Evolutionary conservation across 2,797 vertebrate genomes (phyloP).

Genomic region (Knipowitschia caucasica): DNA sequence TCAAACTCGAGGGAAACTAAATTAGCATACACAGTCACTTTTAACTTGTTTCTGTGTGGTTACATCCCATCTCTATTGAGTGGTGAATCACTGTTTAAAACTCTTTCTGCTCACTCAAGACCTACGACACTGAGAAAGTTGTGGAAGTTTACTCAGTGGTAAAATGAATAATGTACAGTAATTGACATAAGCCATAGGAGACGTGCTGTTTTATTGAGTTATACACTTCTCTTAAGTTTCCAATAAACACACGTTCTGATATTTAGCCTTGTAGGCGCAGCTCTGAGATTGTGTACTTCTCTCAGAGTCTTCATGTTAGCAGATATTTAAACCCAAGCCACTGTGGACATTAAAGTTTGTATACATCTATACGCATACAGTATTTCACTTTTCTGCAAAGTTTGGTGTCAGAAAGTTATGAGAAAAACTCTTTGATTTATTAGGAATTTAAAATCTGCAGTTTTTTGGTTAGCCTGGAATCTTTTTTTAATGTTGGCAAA

Average conservation of each 20-base stretch:
- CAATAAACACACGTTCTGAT: conserved; percentile 1
- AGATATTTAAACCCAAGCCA: neutral
- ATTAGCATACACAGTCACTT: no score
- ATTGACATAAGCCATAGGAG: conserved; percentile 6
- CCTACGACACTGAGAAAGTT: conserved; percentile 2
- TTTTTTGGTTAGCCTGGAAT: no score
- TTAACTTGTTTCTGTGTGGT: no score
- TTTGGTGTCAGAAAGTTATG: neutral
- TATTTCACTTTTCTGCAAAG: neutral
- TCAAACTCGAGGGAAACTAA: no score
- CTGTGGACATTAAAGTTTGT: neutral
- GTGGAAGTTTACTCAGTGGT: conserved; percentile 2
- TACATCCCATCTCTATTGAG: no score
- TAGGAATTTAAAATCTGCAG: no score
- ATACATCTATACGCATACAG: neutral
- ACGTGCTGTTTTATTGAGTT: neutral
- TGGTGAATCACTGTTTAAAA: no score
- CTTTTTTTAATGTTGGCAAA: no score
- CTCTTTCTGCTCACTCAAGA: neutral
- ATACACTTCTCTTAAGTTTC: no score
- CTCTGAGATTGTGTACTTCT: neutral
- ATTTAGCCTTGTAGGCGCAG: neutral
- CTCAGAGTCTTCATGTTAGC: neutral
- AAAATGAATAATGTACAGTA: conserved; percentile 7
- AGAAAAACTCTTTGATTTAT: no score